Conservation (phyloP, 2,888 invertebrate genomes). For the Hypomecis punctinalis region DNA sequence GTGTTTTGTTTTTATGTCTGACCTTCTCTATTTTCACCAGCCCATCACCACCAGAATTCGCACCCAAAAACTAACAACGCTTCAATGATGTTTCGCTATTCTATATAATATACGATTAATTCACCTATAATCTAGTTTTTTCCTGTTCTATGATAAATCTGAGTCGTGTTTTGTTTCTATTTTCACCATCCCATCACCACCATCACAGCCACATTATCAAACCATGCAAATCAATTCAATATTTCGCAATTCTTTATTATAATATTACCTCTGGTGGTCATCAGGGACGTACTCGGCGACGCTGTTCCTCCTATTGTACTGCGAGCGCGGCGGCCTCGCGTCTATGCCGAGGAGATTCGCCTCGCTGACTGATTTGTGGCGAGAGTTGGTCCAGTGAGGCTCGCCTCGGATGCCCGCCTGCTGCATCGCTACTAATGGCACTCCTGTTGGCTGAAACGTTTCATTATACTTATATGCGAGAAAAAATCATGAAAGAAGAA, state of each 20-base stretch:
- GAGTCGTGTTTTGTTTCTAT: too few species aligned
- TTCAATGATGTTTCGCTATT: too few species aligned
- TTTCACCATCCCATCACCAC: too few species aligned
- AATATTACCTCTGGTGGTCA: slow-evolving; percentile 80
- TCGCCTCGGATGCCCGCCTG: slow-evolving; percentile 87
- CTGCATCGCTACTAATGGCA: slow-evolving; percentile 88
- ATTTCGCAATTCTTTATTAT: background rate
- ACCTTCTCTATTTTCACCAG: too few species aligned
- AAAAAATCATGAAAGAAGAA: background rate
- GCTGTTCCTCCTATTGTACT: slow-evolving; percentile 83
- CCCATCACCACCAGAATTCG: too few species aligned
- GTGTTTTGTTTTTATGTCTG: too few species aligned
- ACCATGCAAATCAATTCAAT: background rate
- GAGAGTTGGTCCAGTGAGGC: slow-evolving; percentile 72
- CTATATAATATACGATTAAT: too few species aligned
- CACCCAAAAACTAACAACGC: too few species aligned
- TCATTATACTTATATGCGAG: background rate
- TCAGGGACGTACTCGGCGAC: slow-evolving; percentile 85
- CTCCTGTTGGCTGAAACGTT: slow-evolving; percentile 69
- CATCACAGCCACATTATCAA: background rate
- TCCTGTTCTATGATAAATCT: too few species aligned
- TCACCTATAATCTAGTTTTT: too few species aligned
- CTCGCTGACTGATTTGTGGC: slow-evolving; percentile 92
- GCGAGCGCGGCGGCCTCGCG: slow-evolving; percentile 72
- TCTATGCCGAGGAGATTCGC: slow-evolving; percentile 91